Evolutionary conservation across 2,888 invertebrate genomes (phyloP).

Genomic region (Parnassius mnemosyne): DNA sequence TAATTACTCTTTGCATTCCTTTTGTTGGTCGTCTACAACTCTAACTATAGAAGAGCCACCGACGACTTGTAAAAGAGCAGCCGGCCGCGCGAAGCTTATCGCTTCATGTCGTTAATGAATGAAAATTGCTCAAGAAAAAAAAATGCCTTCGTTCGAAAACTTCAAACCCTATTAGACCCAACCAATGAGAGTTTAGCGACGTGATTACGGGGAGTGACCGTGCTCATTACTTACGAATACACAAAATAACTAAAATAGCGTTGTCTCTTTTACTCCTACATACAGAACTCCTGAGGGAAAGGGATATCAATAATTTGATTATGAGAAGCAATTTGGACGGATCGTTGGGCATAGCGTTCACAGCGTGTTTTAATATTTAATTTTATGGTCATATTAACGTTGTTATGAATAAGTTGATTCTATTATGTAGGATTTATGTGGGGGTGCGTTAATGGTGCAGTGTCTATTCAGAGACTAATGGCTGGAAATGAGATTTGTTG

Average conservation of each 20-base stretch:
- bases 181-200: slow-evolving; percentile 60
- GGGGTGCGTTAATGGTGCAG: slow-evolving; percentile 61
- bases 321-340: slow-evolving; percentile 51
- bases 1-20: no score
- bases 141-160: slow-evolving; percentile 54
- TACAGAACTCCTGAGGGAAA: slow-evolving; percentile 27
- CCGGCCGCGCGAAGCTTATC: slow-evolving; percentile 40
- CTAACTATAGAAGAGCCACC: slow-evolving; percentile 33
- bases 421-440: slow-evolving; percentile 63
- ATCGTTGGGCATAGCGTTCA: slow-evolving; percentile 49
- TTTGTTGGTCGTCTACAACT: no score
- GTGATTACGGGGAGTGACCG: slow-evolving; percentile 75
- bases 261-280: slow-evolving; percentile 42
- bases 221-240: slow-evolving; percentile 64
- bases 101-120: slow-evolving; percentile 55
- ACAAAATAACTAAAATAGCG: slow-evolving; percentile 33
- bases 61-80: slow-evolving; percentile 40
- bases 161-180: slow-evolving; percentile 58
- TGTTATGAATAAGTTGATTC: slow-evolving; percentile 71
- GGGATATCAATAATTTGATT: slow-evolving; percentile 44
- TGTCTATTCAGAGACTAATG: slow-evolving; percentile 38
- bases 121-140: slow-evolving; percentile 58
- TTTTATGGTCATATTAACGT: slow-evolving; percentile 68
- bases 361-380: slow-evolving; percentile 74
- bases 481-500: slow-evolving; percentile 39